Base-by-base conservation (phyloP, 2,888 invertebrate species). In the Noctua fimbriata region DNA sequence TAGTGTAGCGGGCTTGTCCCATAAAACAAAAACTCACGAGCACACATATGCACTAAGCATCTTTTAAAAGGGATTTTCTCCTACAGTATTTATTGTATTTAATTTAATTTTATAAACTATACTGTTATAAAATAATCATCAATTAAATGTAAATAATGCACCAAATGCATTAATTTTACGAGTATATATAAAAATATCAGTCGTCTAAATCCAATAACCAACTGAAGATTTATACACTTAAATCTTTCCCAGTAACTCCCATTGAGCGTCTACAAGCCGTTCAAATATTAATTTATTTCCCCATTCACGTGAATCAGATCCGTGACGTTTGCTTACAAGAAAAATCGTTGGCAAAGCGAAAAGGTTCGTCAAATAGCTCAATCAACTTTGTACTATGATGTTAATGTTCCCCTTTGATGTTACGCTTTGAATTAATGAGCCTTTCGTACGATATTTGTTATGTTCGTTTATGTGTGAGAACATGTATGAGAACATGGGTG, bases 401-500 rank as follows among this genome's bases (percentile, higher is more conserved):
- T 84, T 66, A 87, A 85, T 84, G 41, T 76, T 74, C 70, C 60
- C 28, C 73, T 87, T 85, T 85, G 85, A 85, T 80, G 63, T 72
- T 60, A 63, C 55, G 49, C 69, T 84, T 84, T 84, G 87, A 81
- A 87, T 84, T 85, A 87, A 87, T 81, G 85, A 87, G 67, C 49
- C 52, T 74, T 63, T 66, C 16, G 16, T 74, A 65, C 65, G 60
- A 67, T 71, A 65, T 87, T 69, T 78, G 69, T 74, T 73, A 71
- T 70, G 65, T 55, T 76, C 73, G 73, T 65, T 86, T 83, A 16
- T 82, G 76, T 81, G 52, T 69, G 32, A 58, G 65, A 14, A 41
- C 41, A 41, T 41, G 16, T 41, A 41, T 63, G 28, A 18, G 28
- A 84, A 71, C 55, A 55, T 44, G 69, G 28, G 44, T 58, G 55